phyloP scores from a whole-genome alignment of 37 sponge, comb jelly and placozoan genomes.

The Agelas oroides region DNA sequence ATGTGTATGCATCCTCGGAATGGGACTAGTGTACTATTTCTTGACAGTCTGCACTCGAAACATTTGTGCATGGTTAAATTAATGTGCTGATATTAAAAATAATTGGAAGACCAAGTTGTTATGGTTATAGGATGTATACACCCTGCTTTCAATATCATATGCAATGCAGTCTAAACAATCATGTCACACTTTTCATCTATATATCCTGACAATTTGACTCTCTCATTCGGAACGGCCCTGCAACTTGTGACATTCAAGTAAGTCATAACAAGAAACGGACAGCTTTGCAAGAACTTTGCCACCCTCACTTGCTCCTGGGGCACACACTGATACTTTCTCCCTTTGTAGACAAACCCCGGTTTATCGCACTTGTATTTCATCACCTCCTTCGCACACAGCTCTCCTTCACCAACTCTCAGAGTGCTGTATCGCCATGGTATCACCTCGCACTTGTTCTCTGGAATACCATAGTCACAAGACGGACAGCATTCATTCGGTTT shows the following conservation, averaged over 20 bases:
- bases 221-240: constrained; percentile 2
- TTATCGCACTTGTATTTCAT: constrained; percentile 27
- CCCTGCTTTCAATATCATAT: no score
- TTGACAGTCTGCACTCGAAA: no score
- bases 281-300: constrained; percentile 19
- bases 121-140: no score
- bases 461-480: constrained; percentile 12
- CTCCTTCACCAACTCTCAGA: constrained; percentile 1
- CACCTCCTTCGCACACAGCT: background rate
- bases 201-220: background rate
- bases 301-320: background rate
- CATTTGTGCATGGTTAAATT: no score
- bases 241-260: constrained; percentile 10
- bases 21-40: no score
- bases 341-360: background rate
- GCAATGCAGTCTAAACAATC: background rate
- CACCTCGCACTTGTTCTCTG: constrained; percentile 7
- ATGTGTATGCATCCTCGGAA: no score
- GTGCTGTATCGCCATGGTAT: constrained; percentile 1
- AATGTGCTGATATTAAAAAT: no score
- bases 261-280: constrained; percentile 1
- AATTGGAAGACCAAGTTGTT: no score
- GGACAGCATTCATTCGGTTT: constrained; percentile 43
- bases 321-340: constrained; percentile 40
- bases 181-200: constrained; percentile 16